Percentiles rank a stretch among this genome's conserved stretches.
Evolutionary conservation across 2,797 vertebrate genomes (phyloP).

Genomic region (Anisognathus igniventris): DNA sequence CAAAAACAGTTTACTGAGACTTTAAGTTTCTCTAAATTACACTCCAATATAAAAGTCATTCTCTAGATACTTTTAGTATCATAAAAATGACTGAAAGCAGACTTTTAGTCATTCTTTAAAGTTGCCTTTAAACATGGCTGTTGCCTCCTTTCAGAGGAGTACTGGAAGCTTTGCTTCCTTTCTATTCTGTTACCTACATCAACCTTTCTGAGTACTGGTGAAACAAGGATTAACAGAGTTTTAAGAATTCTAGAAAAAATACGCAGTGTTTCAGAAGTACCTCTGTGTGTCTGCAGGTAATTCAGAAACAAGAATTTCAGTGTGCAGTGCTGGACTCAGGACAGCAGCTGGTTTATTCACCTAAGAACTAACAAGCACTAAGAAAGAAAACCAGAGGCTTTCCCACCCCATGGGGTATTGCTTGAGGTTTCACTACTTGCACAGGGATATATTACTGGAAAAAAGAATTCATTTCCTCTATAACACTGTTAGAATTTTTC

Average conservation of each 20-base stretch:
- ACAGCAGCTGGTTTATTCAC: not conserved
- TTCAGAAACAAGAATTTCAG: not conserved
- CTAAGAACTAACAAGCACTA: not conserved
- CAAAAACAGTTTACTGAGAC: not conserved
- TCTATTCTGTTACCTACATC: not conserved
- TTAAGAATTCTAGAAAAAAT: not conserved
- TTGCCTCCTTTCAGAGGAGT: not conserved
- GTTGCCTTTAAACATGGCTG: not conserved
- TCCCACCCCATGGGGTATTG: not conserved
- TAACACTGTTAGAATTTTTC: not conserved
- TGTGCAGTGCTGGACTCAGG: not conserved
- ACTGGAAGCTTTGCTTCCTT: not conserved
- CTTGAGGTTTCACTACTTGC: not conserved
- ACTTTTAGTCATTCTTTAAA: not conserved
- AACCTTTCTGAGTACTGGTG: not conserved
- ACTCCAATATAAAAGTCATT: not conserved
- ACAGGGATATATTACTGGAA: not conserved
- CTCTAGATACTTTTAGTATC: not conserved
- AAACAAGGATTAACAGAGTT: not conserved
- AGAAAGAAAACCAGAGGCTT: not conserved
- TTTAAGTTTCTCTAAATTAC: not conserved
- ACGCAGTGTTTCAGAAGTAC: not conserved
- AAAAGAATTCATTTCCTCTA: not conserved
- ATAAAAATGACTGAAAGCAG: not conserved
- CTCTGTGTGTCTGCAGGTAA: not conserved